A percentile compares a stretch with the other conserved stretches of the same genome.
These are phyloP conservation scores for Cydia pomonella DNA, from an alignment of 1,140 invertebrate genomes.

Conservation along the genomic window DNA sequence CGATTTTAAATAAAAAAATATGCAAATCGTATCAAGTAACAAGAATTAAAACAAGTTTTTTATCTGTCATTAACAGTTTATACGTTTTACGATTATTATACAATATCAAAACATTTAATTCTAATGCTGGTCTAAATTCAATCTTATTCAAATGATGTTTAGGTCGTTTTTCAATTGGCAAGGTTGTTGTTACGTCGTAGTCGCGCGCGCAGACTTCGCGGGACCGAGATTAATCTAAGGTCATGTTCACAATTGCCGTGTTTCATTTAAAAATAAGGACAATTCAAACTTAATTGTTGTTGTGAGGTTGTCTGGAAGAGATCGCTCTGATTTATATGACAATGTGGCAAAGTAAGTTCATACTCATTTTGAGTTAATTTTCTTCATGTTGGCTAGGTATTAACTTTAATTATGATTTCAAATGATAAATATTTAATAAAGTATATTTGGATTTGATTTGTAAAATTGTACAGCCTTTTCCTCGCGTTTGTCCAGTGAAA, in stretches of 20 bases:
- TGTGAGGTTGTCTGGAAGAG: no score
- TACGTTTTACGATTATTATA: neutral
- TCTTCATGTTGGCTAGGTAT: no score
- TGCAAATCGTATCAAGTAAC: conserved; percentile 8
- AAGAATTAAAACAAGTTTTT: neutral
- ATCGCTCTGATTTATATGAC: no score
- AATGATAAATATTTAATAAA: no score
- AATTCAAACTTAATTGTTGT: no score
- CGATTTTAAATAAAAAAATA: neutral
- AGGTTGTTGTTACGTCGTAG: neutral
- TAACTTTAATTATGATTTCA: no score
- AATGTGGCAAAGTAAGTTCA: no score
- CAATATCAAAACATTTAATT: neutral
- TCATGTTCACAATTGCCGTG: neutral
- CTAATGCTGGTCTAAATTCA: neutral
- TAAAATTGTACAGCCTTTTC: no score
- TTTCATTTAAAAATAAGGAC: no score
- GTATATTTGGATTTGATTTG: no score
- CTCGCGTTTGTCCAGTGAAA: no score
- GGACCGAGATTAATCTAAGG: conserved; percentile 22
- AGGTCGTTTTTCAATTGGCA: neutral
- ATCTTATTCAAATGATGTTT: neutral
- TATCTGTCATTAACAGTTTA: neutral
- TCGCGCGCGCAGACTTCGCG: conserved; percentile 10
- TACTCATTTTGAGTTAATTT: no score